Conservation (phyloP, 2,797 vertebrate genomes). For the Scleropages formosus region DNA sequence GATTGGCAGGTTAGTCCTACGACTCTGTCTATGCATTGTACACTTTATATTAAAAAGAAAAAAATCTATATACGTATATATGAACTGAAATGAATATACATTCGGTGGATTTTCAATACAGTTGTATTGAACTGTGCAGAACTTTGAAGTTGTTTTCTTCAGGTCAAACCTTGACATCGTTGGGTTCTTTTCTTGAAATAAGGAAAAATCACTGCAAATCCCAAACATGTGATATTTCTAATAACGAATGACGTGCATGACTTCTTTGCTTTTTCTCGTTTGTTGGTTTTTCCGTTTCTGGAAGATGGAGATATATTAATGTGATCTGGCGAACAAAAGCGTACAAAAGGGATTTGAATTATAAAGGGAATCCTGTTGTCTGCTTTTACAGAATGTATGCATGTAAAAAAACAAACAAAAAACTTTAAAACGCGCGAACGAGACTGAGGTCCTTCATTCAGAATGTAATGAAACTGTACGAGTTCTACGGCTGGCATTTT, state of each 20-base stretch:
- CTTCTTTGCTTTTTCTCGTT: constrained; percentile 29
- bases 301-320: neutral
- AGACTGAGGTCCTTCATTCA: neutral
- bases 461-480: constrained; percentile 17
- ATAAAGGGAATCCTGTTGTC: neutral
- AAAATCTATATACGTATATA: constrained; percentile 29
- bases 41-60: constrained; percentile 36
- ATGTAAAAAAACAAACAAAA: constrained; percentile 30
- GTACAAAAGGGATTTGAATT: neutral
- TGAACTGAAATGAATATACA: constrained; percentile 32
- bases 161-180: constrained; percentile 24
- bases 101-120: constrained; percentile 41
- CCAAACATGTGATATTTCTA: constrained; percentile 37
- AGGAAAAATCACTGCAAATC: constrained; percentile 21
- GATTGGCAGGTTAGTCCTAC: constrained; percentile 39
- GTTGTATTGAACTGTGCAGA: constrained; percentile 43
- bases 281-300: constrained; percentile 19
- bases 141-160: constrained; percentile 20
- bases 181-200: constrained; percentile 9
- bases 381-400: constrained; percentile 33
- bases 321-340: constrained; percentile 7
- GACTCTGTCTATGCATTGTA: constrained; percentile 56
- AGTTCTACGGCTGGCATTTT: constrained; percentile 22
- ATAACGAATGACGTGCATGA: constrained; percentile 56
- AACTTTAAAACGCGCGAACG: constrained; percentile 21